Conservation (phyloP, 2,113 vertebrate species). For the Numida meleagris region DNA sequence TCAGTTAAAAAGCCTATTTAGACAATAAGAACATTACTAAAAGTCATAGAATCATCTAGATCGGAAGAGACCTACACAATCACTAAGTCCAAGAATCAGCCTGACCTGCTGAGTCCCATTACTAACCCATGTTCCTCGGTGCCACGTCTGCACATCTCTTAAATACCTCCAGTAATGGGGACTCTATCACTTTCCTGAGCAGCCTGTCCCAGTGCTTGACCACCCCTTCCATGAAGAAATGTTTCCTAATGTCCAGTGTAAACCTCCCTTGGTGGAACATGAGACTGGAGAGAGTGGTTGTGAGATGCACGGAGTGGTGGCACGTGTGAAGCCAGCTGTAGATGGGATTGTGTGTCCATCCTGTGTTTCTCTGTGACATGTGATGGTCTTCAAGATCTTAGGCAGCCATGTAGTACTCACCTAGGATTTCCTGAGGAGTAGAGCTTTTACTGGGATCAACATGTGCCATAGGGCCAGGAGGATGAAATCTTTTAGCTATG, state of each 20-base stretch:
- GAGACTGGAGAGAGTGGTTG: accelerated
- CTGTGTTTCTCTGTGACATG: not conserved
- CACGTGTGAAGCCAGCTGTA: accelerated
- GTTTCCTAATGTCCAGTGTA: not conserved
- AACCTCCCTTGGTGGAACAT: not conserved
- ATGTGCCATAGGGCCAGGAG: not conserved
- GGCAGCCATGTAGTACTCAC: not conserved
- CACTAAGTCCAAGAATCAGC: not conserved
- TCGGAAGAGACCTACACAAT: not conserved
- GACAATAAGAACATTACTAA: accelerated
- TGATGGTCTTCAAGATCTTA: not conserved
- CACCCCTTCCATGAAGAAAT: not conserved
- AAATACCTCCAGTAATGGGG: too few species aligned
- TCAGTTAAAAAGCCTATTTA: accelerated
- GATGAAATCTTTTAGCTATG: not conserved
- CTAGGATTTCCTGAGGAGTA: not conserved
- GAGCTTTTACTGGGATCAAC: not conserved
- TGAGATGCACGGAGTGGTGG: not conserved
- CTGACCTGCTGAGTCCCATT: not conserved
- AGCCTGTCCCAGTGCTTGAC: too few species aligned
- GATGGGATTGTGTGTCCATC: not conserved
- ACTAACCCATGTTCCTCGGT: not conserved
- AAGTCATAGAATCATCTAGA: not conserved
- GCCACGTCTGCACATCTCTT: not conserved
- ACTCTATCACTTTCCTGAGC: too few species aligned